Base-by-base conservation (phyloP, 1,140 invertebrate genomes). In the Probaryconus sp. region DNA sequence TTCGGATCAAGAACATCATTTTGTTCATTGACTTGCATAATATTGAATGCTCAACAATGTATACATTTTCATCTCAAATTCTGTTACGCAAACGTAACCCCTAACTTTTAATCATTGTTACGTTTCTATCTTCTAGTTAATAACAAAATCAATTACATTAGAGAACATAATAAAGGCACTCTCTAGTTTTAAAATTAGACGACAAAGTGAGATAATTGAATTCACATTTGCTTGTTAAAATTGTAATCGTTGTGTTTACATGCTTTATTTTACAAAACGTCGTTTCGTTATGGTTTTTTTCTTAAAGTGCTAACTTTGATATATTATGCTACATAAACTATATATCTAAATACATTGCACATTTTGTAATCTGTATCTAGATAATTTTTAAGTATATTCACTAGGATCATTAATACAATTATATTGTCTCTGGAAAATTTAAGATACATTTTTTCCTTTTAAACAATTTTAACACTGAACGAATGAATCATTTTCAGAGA, bases 321-420 rank as follows among this genome's bases (percentile, higher is more conserved):
- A 47, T 14, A 35, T 47, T 14, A 38, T 33, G 31, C n/a, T 48
- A 5, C 21, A 53, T 47, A 45, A 28, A 9, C 31, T n/a, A n/a
- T 65, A 55, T 65, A 48, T 56, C 43, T 56, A 56, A 67, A 67
- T 67, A 56, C 50, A 67, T 67, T 67, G 63, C 63, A 67, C 63
- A 56, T 67, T 20, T 31, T 56, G 31, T 67, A 64, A 42, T 48
- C 48, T 67, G 48, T 55, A 56, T 56, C 50, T 67, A 67, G 43
- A 56, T 48, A 67, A 1, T 40, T 9, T 10, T 11, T 47, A 56
- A 55, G 50, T 67, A 56, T 24, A 18, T 40, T 67, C 35, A 33
- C 63, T 37, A 55, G 21, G 42, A n/a, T n/a, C 7, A n/a, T 67
- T 56, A 67, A 51, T 67, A 67, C 42, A 51, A 47, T 65, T 65